Conservation (phyloP, 2,113 vertebrate species). For the Gnathonemus longibarbis region DNA sequence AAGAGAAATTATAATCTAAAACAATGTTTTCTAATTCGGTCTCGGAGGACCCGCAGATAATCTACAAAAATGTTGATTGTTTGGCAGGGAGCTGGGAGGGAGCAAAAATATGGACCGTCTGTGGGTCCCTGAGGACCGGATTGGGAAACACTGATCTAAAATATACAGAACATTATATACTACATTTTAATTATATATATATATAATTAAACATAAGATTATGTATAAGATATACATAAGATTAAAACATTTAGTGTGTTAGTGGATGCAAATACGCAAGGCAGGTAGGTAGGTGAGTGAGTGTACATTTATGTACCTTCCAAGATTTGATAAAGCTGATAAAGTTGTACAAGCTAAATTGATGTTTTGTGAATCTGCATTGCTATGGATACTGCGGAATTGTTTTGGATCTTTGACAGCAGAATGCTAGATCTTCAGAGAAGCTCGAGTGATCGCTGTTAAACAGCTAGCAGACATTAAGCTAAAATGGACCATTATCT, state of each 20-base stretch:
- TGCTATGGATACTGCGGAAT: background rate
- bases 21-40: background rate
- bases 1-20: background rate
- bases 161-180: background rate
- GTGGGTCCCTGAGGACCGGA: background rate
- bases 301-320: background rate
- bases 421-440: background rate
- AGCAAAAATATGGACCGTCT: background rate
- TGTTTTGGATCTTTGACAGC: background rate
- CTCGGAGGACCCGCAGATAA: background rate
- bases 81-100: background rate
- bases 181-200: background rate
- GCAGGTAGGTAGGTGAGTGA: background rate
- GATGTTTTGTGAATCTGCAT: background rate
- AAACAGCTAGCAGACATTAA: background rate
- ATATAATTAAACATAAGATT: too few species aligned
- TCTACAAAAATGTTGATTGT: background rate
- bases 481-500: background rate
- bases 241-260: background rate
- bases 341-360: background rate
- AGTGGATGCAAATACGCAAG: background rate
- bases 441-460: background rate
- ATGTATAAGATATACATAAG: background rate
- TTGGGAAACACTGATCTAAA: background rate
- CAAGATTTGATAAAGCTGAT: constrained; percentile 14